A percentile compares a stretch with the other conserved stretches of the same genome.
Evolutionary conservation across 2,888 invertebrate species (phyloP).

Genomic region (Glomeris marginata): DNA sequence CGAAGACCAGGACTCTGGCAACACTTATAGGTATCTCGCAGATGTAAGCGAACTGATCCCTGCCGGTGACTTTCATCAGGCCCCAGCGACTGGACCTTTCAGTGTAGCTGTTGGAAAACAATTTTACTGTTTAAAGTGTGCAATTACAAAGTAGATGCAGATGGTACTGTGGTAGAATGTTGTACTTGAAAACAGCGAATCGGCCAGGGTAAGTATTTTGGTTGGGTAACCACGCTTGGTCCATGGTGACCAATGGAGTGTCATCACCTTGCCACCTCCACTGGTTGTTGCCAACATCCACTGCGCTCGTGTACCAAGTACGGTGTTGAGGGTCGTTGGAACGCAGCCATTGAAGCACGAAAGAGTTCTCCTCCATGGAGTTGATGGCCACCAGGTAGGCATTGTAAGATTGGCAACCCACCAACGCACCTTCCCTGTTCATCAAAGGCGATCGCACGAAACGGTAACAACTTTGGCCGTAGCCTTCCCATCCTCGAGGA

Average conservation of each 20-base stretch:
- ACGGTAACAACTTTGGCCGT: constrained; percentile 66
- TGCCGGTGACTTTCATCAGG: constrained; percentile 60
- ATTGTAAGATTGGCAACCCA: constrained; percentile 58
- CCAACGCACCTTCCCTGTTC: constrained; percentile 61
- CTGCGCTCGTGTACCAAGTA: constrained; percentile 69
- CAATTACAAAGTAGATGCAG: too few relatives aligned
- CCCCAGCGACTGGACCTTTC: constrained; percentile 60
- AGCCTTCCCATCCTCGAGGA: constrained; percentile 75
- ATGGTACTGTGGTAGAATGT: too few relatives aligned
- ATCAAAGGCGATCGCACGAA: constrained; percentile 76
- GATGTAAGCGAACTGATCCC: constrained; percentile 61
- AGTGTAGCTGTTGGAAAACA: constrained; percentile 24
- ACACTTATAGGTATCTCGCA: constrained; percentile 73
- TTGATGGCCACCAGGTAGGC: constrained; percentile 67
- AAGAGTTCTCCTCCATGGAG: constrained; percentile 70
- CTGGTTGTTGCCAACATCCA: constrained; percentile 21
- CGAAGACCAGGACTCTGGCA: constrained; percentile 43
- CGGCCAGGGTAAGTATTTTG: constrained; percentile 38
- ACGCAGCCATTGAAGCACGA: constrained; percentile 65
- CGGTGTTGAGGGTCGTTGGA: constrained; percentile 69
- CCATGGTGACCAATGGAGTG: constrained; percentile 57
- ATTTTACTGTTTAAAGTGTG: background rate
- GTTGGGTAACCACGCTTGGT: constrained; percentile 60
- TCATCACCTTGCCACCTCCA: constrained; percentile 51
- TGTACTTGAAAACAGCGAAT: constrained; percentile 58